phyloP scores from a whole-genome alignment of 1,140 invertebrate genomes.

The Drosophila simulans region DNA sequence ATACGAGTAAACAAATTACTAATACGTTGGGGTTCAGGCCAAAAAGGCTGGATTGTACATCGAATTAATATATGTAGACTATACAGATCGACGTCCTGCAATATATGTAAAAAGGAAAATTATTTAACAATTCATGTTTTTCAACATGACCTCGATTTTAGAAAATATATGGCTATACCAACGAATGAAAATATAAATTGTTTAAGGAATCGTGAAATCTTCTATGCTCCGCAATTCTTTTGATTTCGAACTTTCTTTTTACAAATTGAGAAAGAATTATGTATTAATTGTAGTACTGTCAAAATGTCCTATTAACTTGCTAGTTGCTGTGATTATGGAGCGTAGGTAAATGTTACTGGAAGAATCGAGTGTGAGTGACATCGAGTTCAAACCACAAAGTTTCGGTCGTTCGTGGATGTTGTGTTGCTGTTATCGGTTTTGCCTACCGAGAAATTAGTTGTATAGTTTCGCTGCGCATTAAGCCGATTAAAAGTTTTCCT shows the following conservation, averaged over 20 bases:
- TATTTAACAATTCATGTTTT: too few relatives aligned
- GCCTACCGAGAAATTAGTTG: slow-evolving; percentile 43
- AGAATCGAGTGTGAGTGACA: slow-evolving; percentile 19
- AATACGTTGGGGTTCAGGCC: too few relatives aligned
- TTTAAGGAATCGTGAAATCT: too few relatives aligned
- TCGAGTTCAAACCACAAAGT: slow-evolving; percentile 26
- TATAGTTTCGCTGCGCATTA: slow-evolving; percentile 37
- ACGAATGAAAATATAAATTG: too few relatives aligned
- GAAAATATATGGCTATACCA: too few relatives aligned
- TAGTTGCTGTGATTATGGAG: neutral
- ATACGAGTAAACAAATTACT: neutral
- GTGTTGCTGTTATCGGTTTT: slow-evolving; percentile 11
- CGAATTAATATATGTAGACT: too few relatives aligned
- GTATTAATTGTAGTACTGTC: neutral
- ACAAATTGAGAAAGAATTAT: too few relatives aligned
- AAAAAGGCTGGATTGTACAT: too few relatives aligned
- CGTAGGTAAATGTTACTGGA: slow-evolving; percentile 1
- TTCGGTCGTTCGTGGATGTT: slow-evolving; percentile 14
- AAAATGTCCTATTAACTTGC: too few relatives aligned
- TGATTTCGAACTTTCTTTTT: neutral
- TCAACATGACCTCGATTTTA: too few relatives aligned
- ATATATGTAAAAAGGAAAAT: too few relatives aligned
- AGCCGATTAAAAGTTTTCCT: slow-evolving; percentile 57
- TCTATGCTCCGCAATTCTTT: neutral
- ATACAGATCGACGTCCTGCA: too few relatives aligned